Percentiles rank a stretch among this genome's conserved stretches.
Conservation (phyloP, 1,140 invertebrate genomes). For the Formica exsecta region DNA sequence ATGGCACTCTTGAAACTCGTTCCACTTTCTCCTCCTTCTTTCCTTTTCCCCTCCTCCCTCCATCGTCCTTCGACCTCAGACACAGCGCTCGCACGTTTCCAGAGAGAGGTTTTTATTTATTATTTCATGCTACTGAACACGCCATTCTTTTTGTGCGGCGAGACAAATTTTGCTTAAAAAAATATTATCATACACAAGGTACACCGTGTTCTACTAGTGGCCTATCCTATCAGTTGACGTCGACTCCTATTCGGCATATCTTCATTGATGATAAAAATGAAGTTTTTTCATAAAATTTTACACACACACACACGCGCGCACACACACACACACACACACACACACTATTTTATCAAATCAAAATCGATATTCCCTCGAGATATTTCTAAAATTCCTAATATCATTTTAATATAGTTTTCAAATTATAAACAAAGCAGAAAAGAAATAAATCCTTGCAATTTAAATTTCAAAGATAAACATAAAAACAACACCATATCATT, state of each 20-base stretch:
- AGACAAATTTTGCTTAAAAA: constrained; percentile 35
- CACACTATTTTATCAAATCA: neutral
- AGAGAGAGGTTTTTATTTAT: constrained; percentile 49
- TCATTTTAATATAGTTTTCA: neutral
- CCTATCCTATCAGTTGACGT: neutral
- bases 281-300: neutral
- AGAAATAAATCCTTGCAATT: neutral
- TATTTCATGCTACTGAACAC: constrained; percentile 34
- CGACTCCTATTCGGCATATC: no score
- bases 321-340: no score
- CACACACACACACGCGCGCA: no score
- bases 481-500: neutral
- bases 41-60: neutral
- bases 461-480: neutral
- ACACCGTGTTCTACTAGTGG: neutral
- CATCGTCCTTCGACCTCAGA: neutral
- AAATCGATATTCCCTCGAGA: neutral
- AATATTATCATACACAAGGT: neutral
- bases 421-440: neutral
- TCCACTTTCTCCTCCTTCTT: constrained; percentile 44
- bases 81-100: constrained; percentile 21
- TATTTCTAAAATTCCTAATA: neutral
- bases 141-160: neutral
- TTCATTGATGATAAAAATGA: constrained; percentile 1
- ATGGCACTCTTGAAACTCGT: constrained; percentile 66